These are phyloP conservation scores for Venustoraphidia nigricollis DNA, from an alignment of 2,888 invertebrate genomes.

Conservation along the genomic window DNA sequence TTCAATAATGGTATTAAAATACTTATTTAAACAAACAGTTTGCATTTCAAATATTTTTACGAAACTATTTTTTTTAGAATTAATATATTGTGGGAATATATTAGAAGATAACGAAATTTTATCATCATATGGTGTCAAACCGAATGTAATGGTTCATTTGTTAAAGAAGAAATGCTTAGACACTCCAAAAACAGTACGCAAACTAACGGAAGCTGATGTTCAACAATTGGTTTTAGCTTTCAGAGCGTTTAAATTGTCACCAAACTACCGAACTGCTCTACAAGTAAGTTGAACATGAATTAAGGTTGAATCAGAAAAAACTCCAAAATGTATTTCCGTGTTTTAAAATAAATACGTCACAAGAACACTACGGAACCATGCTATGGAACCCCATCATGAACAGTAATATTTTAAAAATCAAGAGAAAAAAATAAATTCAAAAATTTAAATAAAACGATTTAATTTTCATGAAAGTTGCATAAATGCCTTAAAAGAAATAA, in stretches of 20 bases:
- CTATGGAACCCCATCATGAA: no score
- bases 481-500: no score
- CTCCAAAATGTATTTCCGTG: no score
- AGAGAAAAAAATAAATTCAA: no score
- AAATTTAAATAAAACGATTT: no score
- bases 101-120: conserved; percentile 46
- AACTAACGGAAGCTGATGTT: conserved; percentile 40
- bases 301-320: no score
- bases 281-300: conserved; percentile 30
- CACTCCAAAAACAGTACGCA: conserved; percentile 26
- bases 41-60: no score
- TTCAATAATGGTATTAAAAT: conserved; percentile 3
- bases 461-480: no score
- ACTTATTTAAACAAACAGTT: neutral
- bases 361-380: no score
- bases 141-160: conserved; percentile 40
- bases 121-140: conserved; percentile 43
- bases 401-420: no score
- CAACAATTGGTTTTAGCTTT: conserved; percentile 45
- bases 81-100: conserved; percentile 55
- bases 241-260: conserved; percentile 39
- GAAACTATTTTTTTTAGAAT: conserved; percentile 32
- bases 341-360: no score
- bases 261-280: conserved; percentile 49
- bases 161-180: conserved; percentile 29